Percentiles rank a stretch among this genome's conserved stretches.
phyloP scores from a whole-genome alignment of 30 jellyfish, hydroid and myxozoan genomes.

The Aurelia sp. region DNA sequence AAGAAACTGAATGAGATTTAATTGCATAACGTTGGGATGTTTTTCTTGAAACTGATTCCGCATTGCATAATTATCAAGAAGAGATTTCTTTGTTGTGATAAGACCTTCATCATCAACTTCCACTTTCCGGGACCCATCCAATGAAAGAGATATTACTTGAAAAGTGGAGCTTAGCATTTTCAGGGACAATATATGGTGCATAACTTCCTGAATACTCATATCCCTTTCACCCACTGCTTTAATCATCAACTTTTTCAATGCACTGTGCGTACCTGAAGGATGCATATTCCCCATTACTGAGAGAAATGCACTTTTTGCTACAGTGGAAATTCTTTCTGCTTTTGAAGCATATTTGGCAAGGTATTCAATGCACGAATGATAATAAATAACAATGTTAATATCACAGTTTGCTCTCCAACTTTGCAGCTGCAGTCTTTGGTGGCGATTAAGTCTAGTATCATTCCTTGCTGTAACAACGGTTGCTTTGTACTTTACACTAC shows the following conservation, averaged over 20 bases:
- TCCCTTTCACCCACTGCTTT: slow-evolving; percentile 32
- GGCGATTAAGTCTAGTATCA: slow-evolving; percentile 32
- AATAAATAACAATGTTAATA: slow-evolving; percentile 15
- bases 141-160: background rate
- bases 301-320: slow-evolving; percentile 13
- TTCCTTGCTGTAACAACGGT: slow-evolving; percentile 24
- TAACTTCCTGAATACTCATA: slow-evolving; percentile 11
- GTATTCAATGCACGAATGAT: slow-evolving; percentile 52
- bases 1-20: background rate
- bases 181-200: slow-evolving; percentile 41
- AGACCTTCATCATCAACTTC: background rate
- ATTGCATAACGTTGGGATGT: background rate
- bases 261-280: background rate
- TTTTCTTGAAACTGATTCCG: slow-evolving; percentile 2
- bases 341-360: slow-evolving; percentile 61
- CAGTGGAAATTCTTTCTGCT: slow-evolving; percentile 15
- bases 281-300: background rate
- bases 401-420: slow-evolving; percentile 63
- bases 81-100: background rate
- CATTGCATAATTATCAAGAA: slow-evolving; percentile 35
- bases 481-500: slow-evolving; percentile 11
- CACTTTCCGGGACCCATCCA: slow-evolving; percentile 4
- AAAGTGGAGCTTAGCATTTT: slow-evolving; percentile 33
- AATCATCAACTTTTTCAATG: background rate
- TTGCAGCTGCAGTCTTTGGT: slow-evolving; percentile 32